Evolutionary conservation across 2,888 invertebrate species (phyloP).

Genomic region (Amphipoea oculea): DNA sequence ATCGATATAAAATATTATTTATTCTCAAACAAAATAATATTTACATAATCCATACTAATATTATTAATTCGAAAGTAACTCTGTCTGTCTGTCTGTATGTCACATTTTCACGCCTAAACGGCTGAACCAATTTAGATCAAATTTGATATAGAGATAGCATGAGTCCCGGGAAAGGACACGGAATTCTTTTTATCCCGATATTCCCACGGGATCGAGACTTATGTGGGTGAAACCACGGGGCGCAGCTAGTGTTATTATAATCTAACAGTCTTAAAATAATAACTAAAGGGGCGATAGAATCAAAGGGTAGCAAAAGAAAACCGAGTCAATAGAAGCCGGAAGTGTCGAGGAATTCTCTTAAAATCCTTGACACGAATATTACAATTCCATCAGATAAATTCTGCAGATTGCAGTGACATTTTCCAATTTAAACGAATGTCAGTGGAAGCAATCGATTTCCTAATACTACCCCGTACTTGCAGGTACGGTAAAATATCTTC

Average conservation of each 20-base stretch:
- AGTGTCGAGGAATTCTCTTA: background rate
- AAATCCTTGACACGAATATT: constrained; percentile 7
- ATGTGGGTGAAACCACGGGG: too few relatives aligned
- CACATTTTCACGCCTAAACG: too few relatives aligned
- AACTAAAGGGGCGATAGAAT: background rate
- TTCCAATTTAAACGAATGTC: constrained; percentile 55
- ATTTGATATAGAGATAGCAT: too few relatives aligned
- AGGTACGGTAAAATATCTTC: constrained; percentile 44
- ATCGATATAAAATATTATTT: too few relatives aligned
- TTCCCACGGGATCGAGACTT: too few relatives aligned
- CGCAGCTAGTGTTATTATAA: background rate
- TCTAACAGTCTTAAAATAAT: background rate
- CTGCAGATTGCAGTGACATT: constrained; percentile 32
- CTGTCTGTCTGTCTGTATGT: too few relatives aligned
- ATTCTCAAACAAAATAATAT: too few relatives aligned
- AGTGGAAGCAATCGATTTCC: constrained; percentile 26
- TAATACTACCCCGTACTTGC: constrained; percentile 22
- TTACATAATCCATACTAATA: too few relatives aligned
- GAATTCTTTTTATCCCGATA: too few relatives aligned
- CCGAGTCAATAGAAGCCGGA: background rate
- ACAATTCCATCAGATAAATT: constrained; percentile 30
- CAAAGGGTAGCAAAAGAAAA: background rate
- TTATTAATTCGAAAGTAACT: too few relatives aligned
- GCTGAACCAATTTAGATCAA: too few relatives aligned
- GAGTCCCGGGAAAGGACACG: too few relatives aligned